phyloP scores from a whole-genome alignment of 2,797 vertebrate species.

The Liparis tanakae region DNA sequence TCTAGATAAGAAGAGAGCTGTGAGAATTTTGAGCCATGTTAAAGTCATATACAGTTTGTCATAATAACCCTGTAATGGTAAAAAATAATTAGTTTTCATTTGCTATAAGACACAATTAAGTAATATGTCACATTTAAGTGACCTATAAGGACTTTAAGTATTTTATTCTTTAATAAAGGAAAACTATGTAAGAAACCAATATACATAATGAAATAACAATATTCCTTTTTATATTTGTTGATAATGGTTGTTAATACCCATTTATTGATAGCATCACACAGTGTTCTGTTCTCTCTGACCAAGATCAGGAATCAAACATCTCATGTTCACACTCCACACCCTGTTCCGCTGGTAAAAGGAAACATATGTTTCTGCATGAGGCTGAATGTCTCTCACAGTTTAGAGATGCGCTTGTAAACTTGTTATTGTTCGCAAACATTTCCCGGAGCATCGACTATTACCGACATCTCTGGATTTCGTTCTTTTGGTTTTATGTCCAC shows the following conservation, averaged over 20 bases:
- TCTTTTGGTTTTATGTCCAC: too few species aligned
- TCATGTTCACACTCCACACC: neutral
- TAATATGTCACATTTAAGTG: too few species aligned
- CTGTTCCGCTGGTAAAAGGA: neutral
- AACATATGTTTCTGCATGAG: neutral
- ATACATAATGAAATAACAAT: too few species aligned
- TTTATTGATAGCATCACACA: too few species aligned
- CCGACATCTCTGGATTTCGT: too few species aligned
- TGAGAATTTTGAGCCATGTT: neutral
- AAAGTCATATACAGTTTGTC: neutral
- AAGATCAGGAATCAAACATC: neutral
- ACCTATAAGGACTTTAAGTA: too few species aligned
- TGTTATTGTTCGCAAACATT: neutral
- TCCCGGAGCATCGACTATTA: too few species aligned
- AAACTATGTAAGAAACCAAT: too few species aligned
- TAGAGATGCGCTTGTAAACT: neutral
- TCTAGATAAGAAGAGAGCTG: neutral
- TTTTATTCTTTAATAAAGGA: too few species aligned
- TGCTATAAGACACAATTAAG: neutral
- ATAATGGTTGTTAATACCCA: too few species aligned
- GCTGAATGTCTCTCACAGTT: neutral
- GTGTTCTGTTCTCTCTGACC: neutral
- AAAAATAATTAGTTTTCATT: neutral
- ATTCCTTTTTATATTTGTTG: too few species aligned
- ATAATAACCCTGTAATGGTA: neutral